phyloP scores from a whole-genome alignment of 1,140 invertebrate genomes.

The Micrasema longulum region DNA sequence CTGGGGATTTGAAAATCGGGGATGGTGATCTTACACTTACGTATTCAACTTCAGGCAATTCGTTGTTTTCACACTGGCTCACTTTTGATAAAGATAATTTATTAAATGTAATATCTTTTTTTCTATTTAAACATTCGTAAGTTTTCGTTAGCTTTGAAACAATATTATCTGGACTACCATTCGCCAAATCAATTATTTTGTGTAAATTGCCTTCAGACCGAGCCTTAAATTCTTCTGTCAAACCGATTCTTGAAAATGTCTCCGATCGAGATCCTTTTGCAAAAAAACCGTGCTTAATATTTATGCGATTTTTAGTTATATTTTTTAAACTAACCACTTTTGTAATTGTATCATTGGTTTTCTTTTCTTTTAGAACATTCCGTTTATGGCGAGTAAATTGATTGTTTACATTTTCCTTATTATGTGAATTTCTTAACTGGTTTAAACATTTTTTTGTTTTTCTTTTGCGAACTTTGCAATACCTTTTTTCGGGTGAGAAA shows the following conservation, averaged over 20 bases:
- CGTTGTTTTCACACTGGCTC: not conserved
- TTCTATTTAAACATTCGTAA: not conserved
- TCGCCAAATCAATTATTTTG: slow-evolving; percentile 45
- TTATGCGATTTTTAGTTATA: slow-evolving; percentile 47
- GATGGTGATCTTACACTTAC: not conserved
- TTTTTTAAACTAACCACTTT: slow-evolving; percentile 31
- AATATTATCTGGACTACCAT: slow-evolving; percentile 15
- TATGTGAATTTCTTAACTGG: slow-evolving; percentile 56
- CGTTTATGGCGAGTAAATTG: no score
- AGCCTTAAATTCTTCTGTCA: slow-evolving; percentile 52
- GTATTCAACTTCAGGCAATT: slow-evolving; percentile 4
- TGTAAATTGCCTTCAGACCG: slow-evolving; percentile 48
- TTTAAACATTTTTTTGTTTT: slow-evolving; percentile 59
- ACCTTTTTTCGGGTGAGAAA: slow-evolving; percentile 33
- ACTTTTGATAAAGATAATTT: not conserved
- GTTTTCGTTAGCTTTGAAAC: no score
- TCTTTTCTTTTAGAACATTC: no score
- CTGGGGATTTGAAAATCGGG: slow-evolving; percentile 14
- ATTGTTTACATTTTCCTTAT: slow-evolving; percentile 6
- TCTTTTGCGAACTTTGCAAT: slow-evolving; percentile 53
- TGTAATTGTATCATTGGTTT: no score
- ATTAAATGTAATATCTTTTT: no score
- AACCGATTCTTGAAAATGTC: slow-evolving; percentile 57
- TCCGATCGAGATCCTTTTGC: slow-evolving; percentile 59
- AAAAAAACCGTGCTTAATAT: slow-evolving; percentile 53